phyloP scores from a whole-genome alignment of 1,140 invertebrate species.

The Teleopsis dalmanni region DNA sequence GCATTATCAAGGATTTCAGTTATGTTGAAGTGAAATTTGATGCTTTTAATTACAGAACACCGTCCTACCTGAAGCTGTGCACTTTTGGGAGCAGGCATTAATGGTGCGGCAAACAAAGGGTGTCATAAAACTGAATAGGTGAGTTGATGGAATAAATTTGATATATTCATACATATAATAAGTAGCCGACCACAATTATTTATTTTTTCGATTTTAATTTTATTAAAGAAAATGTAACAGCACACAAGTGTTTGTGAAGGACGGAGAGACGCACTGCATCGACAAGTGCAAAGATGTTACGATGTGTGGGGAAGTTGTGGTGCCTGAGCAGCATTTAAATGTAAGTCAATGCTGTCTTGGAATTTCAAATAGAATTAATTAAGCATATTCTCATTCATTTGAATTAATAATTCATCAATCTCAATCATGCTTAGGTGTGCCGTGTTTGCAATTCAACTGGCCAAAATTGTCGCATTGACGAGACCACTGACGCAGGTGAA shows the following conservation, averaged over 20 bases:
- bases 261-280: conserved; percentile 80
- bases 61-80: conserved; percentile 81
- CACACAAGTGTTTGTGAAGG: conserved; percentile 73
- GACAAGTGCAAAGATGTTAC: conserved; percentile 75
- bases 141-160: conserved; percentile 28
- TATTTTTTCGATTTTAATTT: neutral
- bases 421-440: conserved; percentile 58
- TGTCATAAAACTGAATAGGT: conserved; percentile 83
- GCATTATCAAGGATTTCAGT: neutral
- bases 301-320: conserved; percentile 88
- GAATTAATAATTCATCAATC: neutral
- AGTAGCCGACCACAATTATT: neutral
- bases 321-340: conserved; percentile 87
- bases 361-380: too few relatives aligned
- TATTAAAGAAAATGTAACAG: conserved; percentile 68
- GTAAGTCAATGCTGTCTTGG: conserved; percentile 59
- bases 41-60: conserved; percentile 60
- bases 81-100: conserved; percentile 87
- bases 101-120: conserved; percentile 76
- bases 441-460: conserved; percentile 78
- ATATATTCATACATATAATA: neutral
- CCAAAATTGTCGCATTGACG: conserved; percentile 59
- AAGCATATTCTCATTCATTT: neutral
- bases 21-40: neutral
- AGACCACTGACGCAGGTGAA: conserved; percentile 46